Base-by-base conservation (phyloP, 1,140 invertebrate genomes). In the Cyclina sinensis region DNA sequence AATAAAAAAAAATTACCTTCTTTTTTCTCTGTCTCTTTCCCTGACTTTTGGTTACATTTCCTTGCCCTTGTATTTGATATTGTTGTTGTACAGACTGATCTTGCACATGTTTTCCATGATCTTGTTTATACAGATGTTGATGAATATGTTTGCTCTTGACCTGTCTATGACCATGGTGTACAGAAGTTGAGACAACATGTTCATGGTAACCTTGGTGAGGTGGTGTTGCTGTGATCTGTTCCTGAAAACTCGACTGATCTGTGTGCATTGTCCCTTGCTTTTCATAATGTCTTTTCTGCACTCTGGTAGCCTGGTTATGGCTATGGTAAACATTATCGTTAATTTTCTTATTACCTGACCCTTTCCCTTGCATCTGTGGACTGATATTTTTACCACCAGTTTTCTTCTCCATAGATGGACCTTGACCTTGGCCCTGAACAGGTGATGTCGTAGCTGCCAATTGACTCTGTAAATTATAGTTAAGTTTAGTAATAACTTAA, bases 11-110 rank as follows among this genome's bases (percentile, higher is more conserved):
- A 43, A 4, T 70, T 70, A 87, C 85, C 76, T 87, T 76, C 62
- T 78, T 87, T 32, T 87, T 87, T 46, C 85, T 87, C 32, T 87
- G 85, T 46, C 85, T 62, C 37, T 78, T 79, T n/a, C 85, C 85
- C 62, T 87, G 85, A 32, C 85, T 62, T 80, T 87, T 87, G 9
- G n/a, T 62, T 0, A 18, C 35, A 59, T 30, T 27, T 14, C 59
- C 57, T 46, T 79, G 65, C n/a, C n/a, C 84, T 18, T 37, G 32
- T n/a, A 37, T 76, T 54, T 80, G 74, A 21, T 46, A 35, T 37
- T 39, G 65, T 70, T 39, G 14, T 4, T 43, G n/a, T 32, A 12
- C 43, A 24, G 11, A 16, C 39, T 78, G 74, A 57, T 27, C 74
- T 35, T 78, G 74, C 21, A 24, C 12, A 18, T 24, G 39, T 18